Conservation (phyloP, 2,113 vertebrate species). For the Burhinus oedicnemus region DNA sequence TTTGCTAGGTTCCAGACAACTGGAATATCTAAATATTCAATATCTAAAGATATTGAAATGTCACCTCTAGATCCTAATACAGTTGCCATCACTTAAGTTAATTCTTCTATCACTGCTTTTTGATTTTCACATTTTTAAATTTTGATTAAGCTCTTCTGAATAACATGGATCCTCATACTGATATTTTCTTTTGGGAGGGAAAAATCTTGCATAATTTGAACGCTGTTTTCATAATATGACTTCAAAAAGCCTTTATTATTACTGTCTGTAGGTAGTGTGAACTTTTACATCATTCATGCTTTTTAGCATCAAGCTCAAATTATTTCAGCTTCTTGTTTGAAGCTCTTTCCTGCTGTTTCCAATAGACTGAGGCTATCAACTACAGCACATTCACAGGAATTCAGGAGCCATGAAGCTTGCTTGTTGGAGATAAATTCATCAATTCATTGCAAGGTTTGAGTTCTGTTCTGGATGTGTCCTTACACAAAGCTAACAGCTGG, state of each 20-base stretch:
- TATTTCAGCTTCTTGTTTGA: neutral
- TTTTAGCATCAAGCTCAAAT: neutral
- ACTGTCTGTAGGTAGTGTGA: neutral
- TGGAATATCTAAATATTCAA: no score
- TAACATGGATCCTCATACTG: neutral
- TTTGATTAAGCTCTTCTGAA: neutral
- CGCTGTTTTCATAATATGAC: neutral
- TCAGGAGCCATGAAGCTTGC: neutral
- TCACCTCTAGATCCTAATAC: neutral
- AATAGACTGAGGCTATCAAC: neutral
- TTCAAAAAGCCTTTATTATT: neutral
- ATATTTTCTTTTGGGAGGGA: neutral
- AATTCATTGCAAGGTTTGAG: neutral
- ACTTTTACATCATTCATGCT: neutral
- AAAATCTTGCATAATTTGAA: neutral
- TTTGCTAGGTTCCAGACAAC: neutral
- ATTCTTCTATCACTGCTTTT: neutral
- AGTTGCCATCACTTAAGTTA: neutral
- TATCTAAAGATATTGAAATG: neutral
- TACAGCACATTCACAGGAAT: neutral
- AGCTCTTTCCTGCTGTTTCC: neutral
- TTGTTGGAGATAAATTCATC: neutral
- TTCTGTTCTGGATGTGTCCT: neutral
- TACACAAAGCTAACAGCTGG: neutral
- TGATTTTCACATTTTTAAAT: neutral